These are phyloP conservation scores for Drosophila albomicans DNA, from an alignment of 1,140 invertebrate genomes.

Conservation along the genomic window DNA sequence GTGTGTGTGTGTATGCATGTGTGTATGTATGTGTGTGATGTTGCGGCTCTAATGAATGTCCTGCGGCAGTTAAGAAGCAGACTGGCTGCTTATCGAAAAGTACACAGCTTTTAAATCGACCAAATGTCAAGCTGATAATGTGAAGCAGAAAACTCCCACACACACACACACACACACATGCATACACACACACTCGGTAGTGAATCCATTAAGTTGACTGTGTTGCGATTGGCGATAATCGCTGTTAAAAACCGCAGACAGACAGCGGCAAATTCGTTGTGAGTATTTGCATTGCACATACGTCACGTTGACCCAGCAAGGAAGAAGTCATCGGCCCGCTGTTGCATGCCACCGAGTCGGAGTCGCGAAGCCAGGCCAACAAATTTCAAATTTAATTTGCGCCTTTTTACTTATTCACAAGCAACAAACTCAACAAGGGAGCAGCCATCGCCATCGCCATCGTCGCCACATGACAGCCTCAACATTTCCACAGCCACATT, in stretches of 20 bases:
- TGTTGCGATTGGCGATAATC: conserved; percentile 42
- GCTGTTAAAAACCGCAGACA: conserved; percentile 20
- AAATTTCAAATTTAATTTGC: conserved; percentile 76
- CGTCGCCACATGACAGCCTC: background rate
- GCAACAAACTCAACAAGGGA: conserved; percentile 31
- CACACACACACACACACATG: background rate
- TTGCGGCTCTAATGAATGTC: conserved; percentile 40
- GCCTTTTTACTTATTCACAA: conserved; percentile 73
- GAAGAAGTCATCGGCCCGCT: background rate
- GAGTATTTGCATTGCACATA: conserved; percentile 30
- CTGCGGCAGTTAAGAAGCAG: conserved; percentile 28
- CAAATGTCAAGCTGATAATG: conserved; percentile 20
- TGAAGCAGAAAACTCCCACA: background rate
- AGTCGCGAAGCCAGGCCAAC: background rate
- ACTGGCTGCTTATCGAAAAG: conserved; percentile 32
- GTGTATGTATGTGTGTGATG: conserved; percentile 13
- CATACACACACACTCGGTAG: background rate
- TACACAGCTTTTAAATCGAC: conserved; percentile 17
- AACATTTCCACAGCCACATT: conserved; percentile 9
- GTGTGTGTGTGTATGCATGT: background rate
- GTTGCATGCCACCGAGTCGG: background rate
- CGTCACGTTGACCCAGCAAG: conserved; percentile 6
- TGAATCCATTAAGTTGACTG: conserved; percentile 34
- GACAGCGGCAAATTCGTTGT: conserved; percentile 7
- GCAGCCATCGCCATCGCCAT: conserved; percentile 1